Percentiles rank a stretch among this genome's conserved stretches.
Conservation (phyloP, 2,888 invertebrate species). For the Sabatieria punctata region DNA sequence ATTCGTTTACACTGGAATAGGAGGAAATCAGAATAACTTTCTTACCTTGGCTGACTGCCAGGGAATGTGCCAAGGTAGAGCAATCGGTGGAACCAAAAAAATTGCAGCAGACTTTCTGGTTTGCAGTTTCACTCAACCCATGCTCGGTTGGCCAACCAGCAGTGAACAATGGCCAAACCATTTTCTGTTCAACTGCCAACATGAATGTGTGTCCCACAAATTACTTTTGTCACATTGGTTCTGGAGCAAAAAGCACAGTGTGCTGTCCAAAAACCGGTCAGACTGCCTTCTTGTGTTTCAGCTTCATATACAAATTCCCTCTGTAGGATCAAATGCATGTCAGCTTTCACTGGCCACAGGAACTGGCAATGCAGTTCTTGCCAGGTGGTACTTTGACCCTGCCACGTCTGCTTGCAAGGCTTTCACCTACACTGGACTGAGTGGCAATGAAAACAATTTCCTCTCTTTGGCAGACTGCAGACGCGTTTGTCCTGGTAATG, state of each 20-base stretch:
- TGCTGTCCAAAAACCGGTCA: conserved; percentile 18
- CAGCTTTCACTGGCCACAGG: conserved; percentile 15
- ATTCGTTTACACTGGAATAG: conserved; percentile 1
- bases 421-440: conserved; percentile 16
- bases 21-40: conserved; percentile 7
- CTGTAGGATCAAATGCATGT: conserved; percentile 15
- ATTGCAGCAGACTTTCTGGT: too few species aligned
- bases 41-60: neutral
- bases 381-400: conserved; percentile 19
- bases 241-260: conserved; percentile 15
- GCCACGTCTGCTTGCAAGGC: conserved; percentile 14
- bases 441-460: conserved; percentile 11
- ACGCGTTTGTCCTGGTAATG: conserved; percentile 10
- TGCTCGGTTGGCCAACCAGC: conserved; percentile 5
- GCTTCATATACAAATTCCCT: neutral
- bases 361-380: conserved; percentile 13
- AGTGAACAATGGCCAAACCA: neutral
- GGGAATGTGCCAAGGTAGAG: conserved; percentile 2
- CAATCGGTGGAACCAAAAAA: too few species aligned
- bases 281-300: conserved; percentile 4
- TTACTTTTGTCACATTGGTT: conserved; percentile 14
- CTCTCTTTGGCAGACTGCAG: conserved; percentile 9
- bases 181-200: conserved; percentile 3
- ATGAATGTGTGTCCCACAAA: conserved; percentile 12
- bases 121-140: conserved; percentile 4